A percentile compares a stretch with the other conserved stretches of the same genome.
These are phyloP conservation scores for Clinocottus analis DNA, from an alignment of 2,113 vertebrate genomes.

Conservation along the genomic window DNA sequence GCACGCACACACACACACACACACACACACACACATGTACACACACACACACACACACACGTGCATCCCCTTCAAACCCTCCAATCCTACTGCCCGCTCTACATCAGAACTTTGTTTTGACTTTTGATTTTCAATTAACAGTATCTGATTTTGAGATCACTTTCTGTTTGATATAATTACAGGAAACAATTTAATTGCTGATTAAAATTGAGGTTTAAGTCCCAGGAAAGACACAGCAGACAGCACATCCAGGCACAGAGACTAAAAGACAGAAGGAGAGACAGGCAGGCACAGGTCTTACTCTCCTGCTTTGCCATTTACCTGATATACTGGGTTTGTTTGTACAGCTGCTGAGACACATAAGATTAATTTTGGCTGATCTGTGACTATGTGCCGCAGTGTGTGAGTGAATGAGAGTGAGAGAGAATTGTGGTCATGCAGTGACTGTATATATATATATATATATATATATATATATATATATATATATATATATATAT, in stretches of 20 bases:
- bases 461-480: conserved; percentile 15
- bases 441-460: no score
- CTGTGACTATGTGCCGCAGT: conserved; percentile 49
- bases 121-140: conserved; percentile 97
- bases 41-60: background rate
- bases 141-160: conserved; percentile 90
- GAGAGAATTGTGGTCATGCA: background rate
- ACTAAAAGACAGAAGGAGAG: conserved; percentile 36
- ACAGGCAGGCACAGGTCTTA: conserved; percentile 65
- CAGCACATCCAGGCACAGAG: conserved; percentile 64
- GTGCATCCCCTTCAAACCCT: background rate
- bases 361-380: conserved; percentile 87
- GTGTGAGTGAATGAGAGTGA: background rate
- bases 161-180: conserved; percentile 95
- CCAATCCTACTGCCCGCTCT: conserved; percentile 10
- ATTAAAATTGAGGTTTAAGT: conserved; percentile 92
- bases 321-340: conserved; percentile 89
- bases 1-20: background rate
- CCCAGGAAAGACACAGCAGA: conserved; percentile 82
- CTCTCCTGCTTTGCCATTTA: conserved; percentile 74
- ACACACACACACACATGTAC: background rate
- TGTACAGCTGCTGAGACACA: conserved; percentile 90
- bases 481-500: conserved; percentile 10
- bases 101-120: conserved; percentile 91
- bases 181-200: conserved; percentile 97